Evolutionary conservation across 64 coral and sea anemone genomes (phyloP), one percentile per base, ranked within the genome.

Genomic region (Anthopleura sola): DNA sequence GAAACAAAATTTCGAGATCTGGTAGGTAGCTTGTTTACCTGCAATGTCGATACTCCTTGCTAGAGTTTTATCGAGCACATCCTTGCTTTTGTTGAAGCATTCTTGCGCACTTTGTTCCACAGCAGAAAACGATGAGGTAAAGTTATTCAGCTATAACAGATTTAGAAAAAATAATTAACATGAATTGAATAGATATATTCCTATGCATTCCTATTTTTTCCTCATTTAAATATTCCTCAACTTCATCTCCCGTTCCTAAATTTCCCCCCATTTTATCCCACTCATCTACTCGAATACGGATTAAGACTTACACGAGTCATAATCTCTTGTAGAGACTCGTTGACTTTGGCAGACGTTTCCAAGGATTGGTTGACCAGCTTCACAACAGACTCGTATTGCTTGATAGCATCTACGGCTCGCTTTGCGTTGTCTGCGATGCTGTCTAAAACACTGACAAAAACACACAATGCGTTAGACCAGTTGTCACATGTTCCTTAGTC

Each of bases 341-440:
- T 99, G 13, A 92, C 93, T 74, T 82, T 88, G 34, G 55, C 85
- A 18, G 97, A 92, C 5, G 89, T 94, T 28, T 92, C 75, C 0
- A 95, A 36, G 26, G 97, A 94, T 24, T 87, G 80, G 28, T 89
- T 85, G 24, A 91, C 89, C 9, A 84, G 86, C 23, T 62, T 80
- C 12, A 87, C 92, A 15, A 94, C 89, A 58, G 91, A 80, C 14
- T 99, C 87, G 44, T 92, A 95, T 75, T 68, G 85, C 62, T 99
- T 88, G 48, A 99, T 94, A 18, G 97, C 89, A 21, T 47, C 71
- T 0, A 94, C 97, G 75, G 97, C 97, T 48, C 71, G 83, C 12
- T 68, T 83, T 31, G 62, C 88, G 21, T 90, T 82, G 14, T 82
- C 69, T 53, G 75, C 44, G 6, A 83, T 78, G 14, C 40, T 46